Conservation (phyloP, 2,113 vertebrate species). For the Trinectes maculatus region DNA sequence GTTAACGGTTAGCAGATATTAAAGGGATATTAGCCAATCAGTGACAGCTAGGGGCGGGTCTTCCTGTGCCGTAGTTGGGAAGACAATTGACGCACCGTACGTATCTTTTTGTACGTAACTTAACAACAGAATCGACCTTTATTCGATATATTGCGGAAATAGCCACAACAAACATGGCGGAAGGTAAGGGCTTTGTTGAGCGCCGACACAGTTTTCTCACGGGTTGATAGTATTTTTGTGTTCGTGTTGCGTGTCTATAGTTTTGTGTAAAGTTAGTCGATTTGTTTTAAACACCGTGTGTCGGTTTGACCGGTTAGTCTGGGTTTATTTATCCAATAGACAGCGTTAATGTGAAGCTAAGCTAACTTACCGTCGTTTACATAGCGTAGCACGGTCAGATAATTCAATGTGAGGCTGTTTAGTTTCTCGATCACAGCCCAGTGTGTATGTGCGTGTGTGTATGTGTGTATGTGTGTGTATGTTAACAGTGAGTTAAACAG, state of each 20-base stretch:
- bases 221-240: neutral
- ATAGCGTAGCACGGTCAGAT: neutral
- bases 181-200: slow-evolving; percentile 76
- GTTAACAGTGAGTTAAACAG: too few species aligned
- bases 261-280: fast-evolving
- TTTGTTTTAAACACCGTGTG: fast-evolving
- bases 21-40: neutral
- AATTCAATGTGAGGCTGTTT: neutral
- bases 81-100: neutral
- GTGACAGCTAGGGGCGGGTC: neutral
- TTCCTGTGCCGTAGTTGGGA: neutral
- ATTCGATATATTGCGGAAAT: slow-evolving; percentile 37
- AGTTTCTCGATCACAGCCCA: too few species aligned
- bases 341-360: slow-evolving; percentile 23
- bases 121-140: neutral
- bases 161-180: slow-evolving; percentile 86
- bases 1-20: neutral
- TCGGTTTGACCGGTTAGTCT: fast-evolving
- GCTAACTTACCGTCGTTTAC: slow-evolving; percentile 24
- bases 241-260: fast-evolving
- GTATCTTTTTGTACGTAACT: neutral
- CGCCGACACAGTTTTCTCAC: neutral
- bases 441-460: too few species aligned
- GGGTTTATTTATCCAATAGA: too few species aligned
- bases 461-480: too few species aligned